These are phyloP conservation scores for Trachemys scripta DNA, from an alignment of 2,113 vertebrate species.

Conservation along the genomic window DNA sequence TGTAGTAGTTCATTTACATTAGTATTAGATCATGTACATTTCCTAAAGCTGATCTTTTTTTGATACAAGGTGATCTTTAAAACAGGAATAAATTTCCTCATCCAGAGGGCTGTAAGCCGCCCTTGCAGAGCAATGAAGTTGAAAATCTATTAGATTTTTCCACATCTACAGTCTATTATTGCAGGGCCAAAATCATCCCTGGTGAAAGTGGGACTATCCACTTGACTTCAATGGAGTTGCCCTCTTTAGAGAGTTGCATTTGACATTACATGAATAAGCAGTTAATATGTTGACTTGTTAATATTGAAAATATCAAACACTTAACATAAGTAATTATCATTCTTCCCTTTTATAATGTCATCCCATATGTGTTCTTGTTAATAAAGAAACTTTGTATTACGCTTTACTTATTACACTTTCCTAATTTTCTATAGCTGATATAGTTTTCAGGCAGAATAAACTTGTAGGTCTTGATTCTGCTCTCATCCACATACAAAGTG, in stretches of 20 bases:
- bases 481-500: not conserved
- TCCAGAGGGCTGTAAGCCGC: not conserved
- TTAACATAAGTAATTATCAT: not conserved
- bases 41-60: not conserved
- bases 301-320: not conserved
- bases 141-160: not conserved
- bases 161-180: not conserved
- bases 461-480: not conserved
- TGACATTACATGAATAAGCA: not conserved
- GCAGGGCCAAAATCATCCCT: not conserved
- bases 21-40: not conserved
- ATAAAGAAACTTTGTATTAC: not conserved
- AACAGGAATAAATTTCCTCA: not conserved
- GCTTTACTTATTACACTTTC: not conserved
- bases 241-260: not conserved
- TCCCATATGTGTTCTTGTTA: not conserved
- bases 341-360: not conserved
- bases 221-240: not conserved
- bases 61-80: not conserved
- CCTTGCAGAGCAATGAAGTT: not conserved
- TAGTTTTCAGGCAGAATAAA: not conserved
- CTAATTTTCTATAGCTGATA: not conserved
- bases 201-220: not conserved
- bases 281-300: not conserved
- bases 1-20: not conserved